Evolutionary conservation across 2,113 vertebrate genomes (phyloP).

Genomic region (Mormyrus lacerda): DNA sequence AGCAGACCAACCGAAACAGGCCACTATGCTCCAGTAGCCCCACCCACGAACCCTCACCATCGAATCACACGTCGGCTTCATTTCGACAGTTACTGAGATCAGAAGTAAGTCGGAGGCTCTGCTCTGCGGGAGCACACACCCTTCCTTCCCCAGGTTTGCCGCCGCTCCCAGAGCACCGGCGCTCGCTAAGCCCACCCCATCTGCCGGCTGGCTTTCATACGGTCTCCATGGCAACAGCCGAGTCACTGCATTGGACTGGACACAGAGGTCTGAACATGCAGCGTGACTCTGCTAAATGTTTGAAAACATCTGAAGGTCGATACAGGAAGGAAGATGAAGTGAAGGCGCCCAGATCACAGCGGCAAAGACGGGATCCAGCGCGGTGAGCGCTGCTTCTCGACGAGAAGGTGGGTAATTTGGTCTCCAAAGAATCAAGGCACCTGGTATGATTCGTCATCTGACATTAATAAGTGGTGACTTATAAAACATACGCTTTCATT

Average conservation of each 20-base stretch:
- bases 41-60: background rate
- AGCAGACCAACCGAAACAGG: background rate
- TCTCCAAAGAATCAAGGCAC: background rate
- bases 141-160: background rate
- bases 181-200: background rate
- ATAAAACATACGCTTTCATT: background rate
- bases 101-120: background rate
- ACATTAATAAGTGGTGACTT: background rate
- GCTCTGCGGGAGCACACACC: background rate
- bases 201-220: background rate
- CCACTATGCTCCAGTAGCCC: background rate
- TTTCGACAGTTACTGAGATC: background rate
- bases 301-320: background rate
- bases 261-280: background rate
- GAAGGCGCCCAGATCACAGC: background rate
- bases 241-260: background rate
- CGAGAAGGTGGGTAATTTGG: background rate
- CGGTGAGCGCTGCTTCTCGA: background rate
- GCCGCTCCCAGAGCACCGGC: background rate
- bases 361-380: background rate
- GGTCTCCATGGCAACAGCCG: background rate
- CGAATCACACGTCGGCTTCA: background rate
- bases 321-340: background rate
- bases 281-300: conserved; percentile 6
- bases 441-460: background rate